phyloP scores from a whole-genome alignment of 2,888 invertebrate genomes.

The Dione vanillae region DNA sequence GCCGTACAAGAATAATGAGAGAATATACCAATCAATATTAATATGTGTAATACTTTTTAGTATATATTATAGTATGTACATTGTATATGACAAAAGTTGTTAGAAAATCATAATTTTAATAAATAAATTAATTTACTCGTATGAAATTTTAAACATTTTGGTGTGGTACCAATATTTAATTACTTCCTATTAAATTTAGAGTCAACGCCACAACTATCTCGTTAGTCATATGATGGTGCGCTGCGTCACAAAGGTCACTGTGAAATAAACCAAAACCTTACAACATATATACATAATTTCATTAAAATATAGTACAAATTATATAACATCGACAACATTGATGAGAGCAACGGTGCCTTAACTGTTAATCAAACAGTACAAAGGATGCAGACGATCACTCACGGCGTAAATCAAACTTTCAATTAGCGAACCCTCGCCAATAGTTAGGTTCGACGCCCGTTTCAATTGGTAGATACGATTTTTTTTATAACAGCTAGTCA shows the following conservation, averaged over 20 bases:
- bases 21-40: background rate
- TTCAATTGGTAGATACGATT: slow-evolving; percentile 16
- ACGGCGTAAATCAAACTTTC: slow-evolving; percentile 41
- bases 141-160: background rate
- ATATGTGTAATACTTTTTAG: background rate
- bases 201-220: too few relatives aligned
- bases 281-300: background rate
- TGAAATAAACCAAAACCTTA: too few relatives aligned
- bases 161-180: background rate
- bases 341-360: slow-evolving; percentile 14
- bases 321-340: background rate
- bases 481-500: slow-evolving; percentile 26
- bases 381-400: slow-evolving; percentile 36
- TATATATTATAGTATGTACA: background rate
- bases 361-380: slow-evolving; percentile 30
- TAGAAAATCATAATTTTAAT: background rate
- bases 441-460: slow-evolving; percentile 40
- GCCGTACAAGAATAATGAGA: background rate
- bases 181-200: background rate
- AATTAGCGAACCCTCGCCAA: slow-evolving; percentile 46
- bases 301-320: too few relatives aligned
- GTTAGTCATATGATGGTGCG: too few relatives aligned
- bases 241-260: too few relatives aligned
- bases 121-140: background rate
- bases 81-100: background rate